Base-by-base conservation (phyloP, 2,113 vertebrate genomes). In the Monopterus albus region DNA sequence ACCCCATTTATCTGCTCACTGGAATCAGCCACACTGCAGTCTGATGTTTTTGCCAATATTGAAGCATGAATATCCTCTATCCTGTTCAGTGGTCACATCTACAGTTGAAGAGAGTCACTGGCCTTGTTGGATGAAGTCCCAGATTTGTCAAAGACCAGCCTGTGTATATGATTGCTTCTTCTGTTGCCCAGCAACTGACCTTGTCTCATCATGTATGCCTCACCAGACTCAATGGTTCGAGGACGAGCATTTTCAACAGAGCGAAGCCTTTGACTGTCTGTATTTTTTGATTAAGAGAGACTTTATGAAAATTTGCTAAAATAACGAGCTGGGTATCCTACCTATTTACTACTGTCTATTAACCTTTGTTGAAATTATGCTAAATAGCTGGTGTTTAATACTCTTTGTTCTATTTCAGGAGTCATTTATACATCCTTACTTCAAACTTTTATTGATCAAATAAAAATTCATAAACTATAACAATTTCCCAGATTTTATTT, bases 131-230 rank as follows among this genome's bases (percentile, higher is more conserved):
- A 83, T 21, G 18, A 62, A 53, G 28, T 49, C 71, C 56, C 60
- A 81, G 50, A 60, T 73, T 85, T 73, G 51, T 76, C 65, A 79
- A 65, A 77, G 61, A 72, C 46, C 49, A 74, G 57, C 39, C 13
- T 77, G 29, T 64, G 65, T 59, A 31, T 58, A 56, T 25, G 42
- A 61, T 51, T 59, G 56, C 67, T 72, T 82, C 46, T 36, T 63
- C 69, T 75, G 85, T 85, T 85, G 78, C 85, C 75, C 59, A 15
- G 84, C 80, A 84, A 85, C 87, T 82, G 78, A 72, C 51, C 60
- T 64, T 11, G 43, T 68, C 49, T 82, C 21, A 74, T 49, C 4
- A 23, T 46, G 39, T 46, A n/a, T 58, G 50, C 33, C 50, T 52
- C 21, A 18, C 11, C 31, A 70, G 65, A 81, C 17, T 6, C 17